Conservation (phyloP, 1,140 invertebrate species). For the Achroia grisella region DNA sequence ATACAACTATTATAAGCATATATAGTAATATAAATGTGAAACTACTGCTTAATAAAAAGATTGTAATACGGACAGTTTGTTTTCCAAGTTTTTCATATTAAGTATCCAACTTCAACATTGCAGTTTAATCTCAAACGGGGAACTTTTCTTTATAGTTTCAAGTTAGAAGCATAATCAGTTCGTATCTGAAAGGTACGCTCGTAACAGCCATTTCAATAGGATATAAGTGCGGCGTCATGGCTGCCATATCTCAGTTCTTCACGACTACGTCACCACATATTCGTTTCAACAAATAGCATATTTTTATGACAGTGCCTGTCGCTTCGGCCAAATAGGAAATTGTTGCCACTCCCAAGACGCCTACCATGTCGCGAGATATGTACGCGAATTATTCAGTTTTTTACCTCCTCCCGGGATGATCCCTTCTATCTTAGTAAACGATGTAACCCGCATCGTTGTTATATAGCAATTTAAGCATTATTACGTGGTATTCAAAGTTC, state of each 20-base stretch:
- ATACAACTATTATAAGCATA: no score
- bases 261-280: slow-evolving; percentile 30
- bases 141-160: no score
- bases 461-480: slow-evolving; percentile 14
- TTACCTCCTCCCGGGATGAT: slow-evolving; percentile 42
- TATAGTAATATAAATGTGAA: no score
- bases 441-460: slow-evolving; percentile 14
- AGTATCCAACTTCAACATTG: no score
- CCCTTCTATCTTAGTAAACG: slow-evolving; percentile 16
- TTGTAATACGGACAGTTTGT: no score
- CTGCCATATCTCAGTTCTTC: slow-evolving; percentile 8
- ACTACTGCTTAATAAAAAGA: no score
- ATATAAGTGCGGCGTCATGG: no score
- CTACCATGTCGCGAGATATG: slow-evolving; percentile 47
- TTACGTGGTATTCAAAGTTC: slow-evolving; percentile 8
- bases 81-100: no score
- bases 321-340: slow-evolving; percentile 50
- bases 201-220: no score
- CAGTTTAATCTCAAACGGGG: no score
- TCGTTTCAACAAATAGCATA: slow-evolving; percentile 35
- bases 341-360: slow-evolving; percentile 46
- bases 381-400: slow-evolving; percentile 61
- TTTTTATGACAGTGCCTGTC: slow-evolving; percentile 36
- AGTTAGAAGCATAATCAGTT: no score
- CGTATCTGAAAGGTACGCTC: no score